Conservation (phyloP, 2,888 invertebrate species). For the Cosmia trapezina region DNA sequence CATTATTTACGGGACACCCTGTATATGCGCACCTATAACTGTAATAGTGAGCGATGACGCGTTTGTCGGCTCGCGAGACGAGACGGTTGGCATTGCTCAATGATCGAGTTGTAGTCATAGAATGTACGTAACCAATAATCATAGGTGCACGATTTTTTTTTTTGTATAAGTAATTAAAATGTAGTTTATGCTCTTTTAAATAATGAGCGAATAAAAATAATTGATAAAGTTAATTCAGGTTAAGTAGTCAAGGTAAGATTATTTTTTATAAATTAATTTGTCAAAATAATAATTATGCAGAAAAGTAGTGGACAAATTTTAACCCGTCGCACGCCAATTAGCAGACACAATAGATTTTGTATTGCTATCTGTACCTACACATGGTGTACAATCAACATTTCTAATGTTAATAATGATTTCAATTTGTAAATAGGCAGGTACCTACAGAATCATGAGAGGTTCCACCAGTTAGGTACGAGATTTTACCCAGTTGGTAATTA, state of each 20-base stretch:
- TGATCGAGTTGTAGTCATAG: conserved; percentile 88
- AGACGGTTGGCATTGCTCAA: conserved; percentile 90
- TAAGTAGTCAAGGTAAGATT: background rate
- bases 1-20: no score
- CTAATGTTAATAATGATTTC: no score
- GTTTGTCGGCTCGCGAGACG: conserved; percentile 89
- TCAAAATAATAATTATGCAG: background rate
- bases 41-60: conserved; percentile 89
- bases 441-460: background rate
- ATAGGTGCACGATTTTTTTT: conserved; percentile 35
- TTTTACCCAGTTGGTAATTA: background rate
- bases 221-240: background rate
- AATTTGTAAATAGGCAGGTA: background rate
- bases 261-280: background rate
- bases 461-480: background rate
- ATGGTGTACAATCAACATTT: no score
- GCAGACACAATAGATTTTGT: no score
- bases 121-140: conserved; percentile 81
- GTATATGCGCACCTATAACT: conserved; percentile 88
- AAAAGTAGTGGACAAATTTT: background rate
- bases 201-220: background rate
- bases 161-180: background rate
- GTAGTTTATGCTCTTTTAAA: background rate
- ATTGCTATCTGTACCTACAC: no score
- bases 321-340: no score